phyloP scores from a whole-genome alignment of 2,113 vertebrate species.

The Carettochelys insculpta region DNA sequence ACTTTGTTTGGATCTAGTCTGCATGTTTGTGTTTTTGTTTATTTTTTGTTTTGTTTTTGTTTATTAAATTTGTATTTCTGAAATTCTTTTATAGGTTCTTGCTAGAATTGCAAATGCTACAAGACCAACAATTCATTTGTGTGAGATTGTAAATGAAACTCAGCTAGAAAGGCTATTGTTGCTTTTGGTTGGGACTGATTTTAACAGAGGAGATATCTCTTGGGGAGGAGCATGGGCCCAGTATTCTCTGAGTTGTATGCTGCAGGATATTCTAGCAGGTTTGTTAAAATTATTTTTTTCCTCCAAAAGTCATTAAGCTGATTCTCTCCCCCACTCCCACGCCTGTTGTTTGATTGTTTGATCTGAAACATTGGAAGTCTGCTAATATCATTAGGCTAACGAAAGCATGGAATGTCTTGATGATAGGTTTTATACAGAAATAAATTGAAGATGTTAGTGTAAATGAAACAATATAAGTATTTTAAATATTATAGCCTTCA shows the following conservation, averaged over 20 bases:
- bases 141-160: slow-evolving; percentile 96
- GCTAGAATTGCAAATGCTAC: slow-evolving; percentile 97
- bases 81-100: slow-evolving; percentile 84
- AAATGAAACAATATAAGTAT: background rate
- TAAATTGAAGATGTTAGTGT: background rate
- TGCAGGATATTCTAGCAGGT: slow-evolving; percentile 98
- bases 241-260: slow-evolving; percentile 98
- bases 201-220: slow-evolving; percentile 97
- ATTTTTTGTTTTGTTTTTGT: background rate
- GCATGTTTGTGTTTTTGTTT: background rate
- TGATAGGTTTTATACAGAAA: background rate
- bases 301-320: background rate
- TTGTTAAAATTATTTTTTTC: slow-evolving; percentile 35
- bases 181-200: slow-evolving; percentile 96
- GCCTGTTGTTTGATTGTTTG: accelerated
- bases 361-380: background rate
- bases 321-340: background rate
- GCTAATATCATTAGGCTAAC: background rate
- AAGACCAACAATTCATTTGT: slow-evolving; percentile 95
- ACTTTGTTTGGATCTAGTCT: background rate
- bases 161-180: slow-evolving; percentile 94
- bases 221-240: slow-evolving; percentile 99
- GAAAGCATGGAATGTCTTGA: background rate
- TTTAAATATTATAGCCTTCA: background rate
- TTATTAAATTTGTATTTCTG: background rate